Percentiles rank a stretch among this genome's conserved stretches.
These are phyloP conservation scores for Triops longicaudatus DNA, from an alignment of 1,140 invertebrate species.

Conservation along the genomic window DNA sequence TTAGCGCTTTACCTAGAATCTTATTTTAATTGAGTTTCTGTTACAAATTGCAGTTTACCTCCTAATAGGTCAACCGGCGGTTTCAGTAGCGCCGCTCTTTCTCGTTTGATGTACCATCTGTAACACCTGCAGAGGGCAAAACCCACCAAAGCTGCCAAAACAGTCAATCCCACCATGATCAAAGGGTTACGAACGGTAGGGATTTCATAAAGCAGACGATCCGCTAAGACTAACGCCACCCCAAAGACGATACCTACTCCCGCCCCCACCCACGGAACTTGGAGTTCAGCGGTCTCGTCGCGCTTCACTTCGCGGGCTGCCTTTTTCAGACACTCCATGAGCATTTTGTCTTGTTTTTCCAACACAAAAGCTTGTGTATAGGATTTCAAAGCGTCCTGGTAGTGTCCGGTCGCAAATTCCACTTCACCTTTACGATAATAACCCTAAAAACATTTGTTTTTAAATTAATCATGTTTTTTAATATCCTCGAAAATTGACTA, in stretches of 20 bases:
- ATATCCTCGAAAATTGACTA: too few relatives aligned
- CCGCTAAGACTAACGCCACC: slow-evolving; percentile 57
- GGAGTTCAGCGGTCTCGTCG: slow-evolving; percentile 51
- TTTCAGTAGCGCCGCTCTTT: slow-evolving; percentile 46
- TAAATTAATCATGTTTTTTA: too few relatives aligned
- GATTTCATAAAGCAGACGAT: slow-evolving; percentile 55
- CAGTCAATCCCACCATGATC: slow-evolving; percentile 49
- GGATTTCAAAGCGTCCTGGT: slow-evolving; percentile 58
- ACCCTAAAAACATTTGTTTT: slow-evolving; percentile 53
- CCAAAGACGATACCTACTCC: slow-evolving; percentile 63
- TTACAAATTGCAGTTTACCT: slow-evolving; percentile 32
- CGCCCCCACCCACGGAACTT: slow-evolving; percentile 64
- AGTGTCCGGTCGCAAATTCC: slow-evolving; percentile 57
- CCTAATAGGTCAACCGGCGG: slow-evolving; percentile 46
- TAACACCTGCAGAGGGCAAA: slow-evolving; percentile 47
- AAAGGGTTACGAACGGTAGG: slow-evolving; percentile 52
- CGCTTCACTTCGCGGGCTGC: slow-evolving; percentile 51
- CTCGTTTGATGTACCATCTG: slow-evolving; percentile 47
- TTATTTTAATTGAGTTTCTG: neutral
- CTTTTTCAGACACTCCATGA: slow-evolving; percentile 55
- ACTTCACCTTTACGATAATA: slow-evolving; percentile 72
- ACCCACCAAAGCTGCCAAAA: slow-evolving; percentile 50
- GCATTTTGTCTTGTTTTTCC: slow-evolving; percentile 56
- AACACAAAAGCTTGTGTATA: slow-evolving; percentile 57
- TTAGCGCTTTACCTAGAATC: neutral